These are phyloP conservation scores for Sander lucioperca DNA, from an alignment of 2,113 vertebrate genomes.

Conservation along the genomic window DNA sequence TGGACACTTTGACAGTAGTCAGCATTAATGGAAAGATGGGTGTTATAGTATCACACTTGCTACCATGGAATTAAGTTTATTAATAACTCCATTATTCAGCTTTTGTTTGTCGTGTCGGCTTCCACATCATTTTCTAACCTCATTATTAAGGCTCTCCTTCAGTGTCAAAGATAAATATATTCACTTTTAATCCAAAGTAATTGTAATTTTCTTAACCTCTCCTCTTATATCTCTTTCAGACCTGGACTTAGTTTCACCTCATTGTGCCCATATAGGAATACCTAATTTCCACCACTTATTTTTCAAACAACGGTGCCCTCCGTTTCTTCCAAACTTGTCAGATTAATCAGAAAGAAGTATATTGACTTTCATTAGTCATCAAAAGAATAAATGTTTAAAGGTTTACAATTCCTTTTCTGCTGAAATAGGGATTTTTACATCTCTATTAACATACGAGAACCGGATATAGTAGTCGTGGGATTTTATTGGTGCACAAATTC, in stretches of 20 bases:
- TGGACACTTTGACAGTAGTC: not conserved
- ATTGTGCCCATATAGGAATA: not conserved
- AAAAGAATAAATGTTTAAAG: constrained; percentile 40
- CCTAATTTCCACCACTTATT: not conserved
- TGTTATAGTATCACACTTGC: not conserved
- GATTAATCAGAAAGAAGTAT: constrained; percentile 25
- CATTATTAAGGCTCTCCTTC: not conserved
- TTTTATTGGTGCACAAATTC: not conserved
- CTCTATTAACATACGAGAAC: not conserved
- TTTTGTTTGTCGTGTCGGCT: not conserved
- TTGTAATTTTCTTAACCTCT: too few species aligned
- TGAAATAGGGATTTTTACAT: not conserved
- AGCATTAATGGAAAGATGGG: constrained; percentile 7
- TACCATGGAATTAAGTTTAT: not conserved
- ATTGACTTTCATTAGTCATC: constrained; percentile 37
- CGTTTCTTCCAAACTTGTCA: constrained; percentile 15
- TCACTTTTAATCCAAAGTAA: not conserved
- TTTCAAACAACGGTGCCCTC: constrained; percentile 2
- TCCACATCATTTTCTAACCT: not conserved
- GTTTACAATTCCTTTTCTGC: constrained; percentile 5
- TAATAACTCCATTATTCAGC: not conserved
- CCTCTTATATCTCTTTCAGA: too few species aligned
- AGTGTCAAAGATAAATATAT: constrained; percentile 1
- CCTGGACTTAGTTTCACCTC: not conserved
- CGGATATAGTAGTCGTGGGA: not conserved